Evolutionary conservation across 2,888 invertebrate genomes (phyloP), one percentile per base, ranked within the genome.

Genomic region (Ophioninae sp.): DNA sequence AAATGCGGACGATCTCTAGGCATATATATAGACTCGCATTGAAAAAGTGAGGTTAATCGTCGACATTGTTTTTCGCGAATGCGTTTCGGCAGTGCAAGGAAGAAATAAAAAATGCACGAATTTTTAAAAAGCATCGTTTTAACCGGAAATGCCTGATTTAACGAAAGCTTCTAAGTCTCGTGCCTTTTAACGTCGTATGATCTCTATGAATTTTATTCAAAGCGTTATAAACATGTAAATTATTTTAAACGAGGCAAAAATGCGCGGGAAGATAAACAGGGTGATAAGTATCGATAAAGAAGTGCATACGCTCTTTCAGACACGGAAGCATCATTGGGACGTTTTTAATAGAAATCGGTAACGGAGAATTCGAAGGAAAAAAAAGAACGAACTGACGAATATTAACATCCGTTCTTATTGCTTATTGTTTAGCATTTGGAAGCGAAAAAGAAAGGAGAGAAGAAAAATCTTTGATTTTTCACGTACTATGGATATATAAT

Each of bases 111-210:
- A 22, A 61, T 75, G 72, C 81, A 39, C 68, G 72, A 87, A 87
- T 87, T 90, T 89, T 90, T 88, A 61, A 76, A 44, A 44, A 44
- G 44, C 44, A 44, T 10, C 44, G 87, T 89, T 90, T 90, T 89
- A 90, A 87, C 86, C 82, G 63, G 63, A 86, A 87, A 87, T 61
- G 72, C 69, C 87, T 89, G 87, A 87, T 90, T 91, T 90, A 88
- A 79, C 86, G 56, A 76, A 89, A 87, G 88, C 75, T 90, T 91
- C 90, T 89, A 87, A 88, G 90, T 89, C 67, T 58, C 90, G 91
- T 91, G 91, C 91, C 91, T 91, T 91, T 91, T 91, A 85, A 90
- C 84, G 83, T 68, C 56, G 23, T 90, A 87, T 82, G 81, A 85
- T 81, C 87, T 87, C 85, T 86, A 87, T 87, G 89, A 86, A 88